phyloP scores from a whole-genome alignment of 2,113 vertebrate genomes.

The Oryzias javanicus region DNA sequence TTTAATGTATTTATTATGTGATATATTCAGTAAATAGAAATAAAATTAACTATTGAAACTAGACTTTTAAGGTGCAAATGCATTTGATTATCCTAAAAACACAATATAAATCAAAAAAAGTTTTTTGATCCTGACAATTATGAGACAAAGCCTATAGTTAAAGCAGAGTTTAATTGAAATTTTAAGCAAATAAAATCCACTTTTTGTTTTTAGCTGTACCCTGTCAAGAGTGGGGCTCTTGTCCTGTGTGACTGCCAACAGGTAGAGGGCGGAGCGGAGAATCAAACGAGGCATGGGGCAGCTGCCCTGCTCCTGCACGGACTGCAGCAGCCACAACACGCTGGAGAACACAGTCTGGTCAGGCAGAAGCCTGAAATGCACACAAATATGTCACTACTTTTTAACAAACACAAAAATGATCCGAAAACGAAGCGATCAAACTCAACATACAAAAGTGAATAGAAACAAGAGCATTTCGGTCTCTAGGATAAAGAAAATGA shows the following conservation, averaged over 20 bases:
- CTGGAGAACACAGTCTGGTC: slow-evolving; percentile 83
- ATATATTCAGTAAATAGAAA: no score
- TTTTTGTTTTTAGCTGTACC: slow-evolving; percentile 62
- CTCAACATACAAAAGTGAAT: no score
- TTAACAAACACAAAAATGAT: not conserved
- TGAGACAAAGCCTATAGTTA: not conserved
- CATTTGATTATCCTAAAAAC: no score
- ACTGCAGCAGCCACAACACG: slow-evolving; percentile 78
- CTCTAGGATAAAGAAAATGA: no score
- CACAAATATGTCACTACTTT: not conserved
- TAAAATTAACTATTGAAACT: no score
- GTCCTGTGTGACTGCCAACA: slow-evolving; percentile 85
- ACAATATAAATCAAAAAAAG: not conserved
- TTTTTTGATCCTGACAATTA: not conserved
- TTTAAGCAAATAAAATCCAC: no score
- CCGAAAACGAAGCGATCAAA: no score
- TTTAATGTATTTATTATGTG: no score
- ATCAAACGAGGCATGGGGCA: slow-evolving; percentile 58
- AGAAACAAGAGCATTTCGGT: no score
- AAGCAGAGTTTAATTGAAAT: no score
- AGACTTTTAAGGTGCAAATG: no score
- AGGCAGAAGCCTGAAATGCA: slow-evolving; percentile 82
- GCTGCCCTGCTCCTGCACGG: slow-evolving; percentile 78
- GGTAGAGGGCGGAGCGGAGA: slow-evolving; percentile 84
- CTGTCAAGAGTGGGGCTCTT: slow-evolving; percentile 72